Percentiles rank a stretch among this genome's conserved stretches.
phyloP scores from a whole-genome alignment of 2,797 vertebrate genomes.

The Sebastes diaconus region DNA sequence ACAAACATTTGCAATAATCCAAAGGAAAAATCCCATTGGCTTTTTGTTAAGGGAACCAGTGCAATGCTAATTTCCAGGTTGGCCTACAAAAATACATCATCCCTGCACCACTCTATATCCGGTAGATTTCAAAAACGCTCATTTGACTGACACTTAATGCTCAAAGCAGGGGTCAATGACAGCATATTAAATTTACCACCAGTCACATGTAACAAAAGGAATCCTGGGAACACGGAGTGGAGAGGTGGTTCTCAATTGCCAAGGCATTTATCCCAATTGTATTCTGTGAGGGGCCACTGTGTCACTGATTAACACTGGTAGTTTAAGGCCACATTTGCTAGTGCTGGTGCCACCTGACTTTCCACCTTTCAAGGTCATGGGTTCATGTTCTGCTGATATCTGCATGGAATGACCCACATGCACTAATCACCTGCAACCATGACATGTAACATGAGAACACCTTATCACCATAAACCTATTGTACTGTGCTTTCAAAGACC shows the following conservation, averaged over 20 bases:
- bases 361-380: slow-evolving; percentile 4
- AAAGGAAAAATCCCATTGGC: background rate
- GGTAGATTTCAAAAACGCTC: background rate
- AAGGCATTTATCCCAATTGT: background rate
- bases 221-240: background rate
- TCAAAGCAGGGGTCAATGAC: background rate
- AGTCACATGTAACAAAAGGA: background rate
- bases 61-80: background rate
- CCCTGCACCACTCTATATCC: too few species aligned
- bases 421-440: background rate
- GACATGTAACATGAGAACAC: background rate
- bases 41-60: background rate
- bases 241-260: background rate
- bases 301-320: background rate
- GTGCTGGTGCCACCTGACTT: background rate
- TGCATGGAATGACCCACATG: background rate
- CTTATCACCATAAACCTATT: background rate
- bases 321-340: background rate
- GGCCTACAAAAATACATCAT: background rate
- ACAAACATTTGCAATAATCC: too few species aligned
- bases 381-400: slow-evolving; percentile 24
- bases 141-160: background rate
- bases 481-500: background rate
- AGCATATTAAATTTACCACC: background rate
- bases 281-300: background rate